Base-by-base conservation (phyloP, 2,888 invertebrate species). In the Callyntrura guangdongensis region DNA sequence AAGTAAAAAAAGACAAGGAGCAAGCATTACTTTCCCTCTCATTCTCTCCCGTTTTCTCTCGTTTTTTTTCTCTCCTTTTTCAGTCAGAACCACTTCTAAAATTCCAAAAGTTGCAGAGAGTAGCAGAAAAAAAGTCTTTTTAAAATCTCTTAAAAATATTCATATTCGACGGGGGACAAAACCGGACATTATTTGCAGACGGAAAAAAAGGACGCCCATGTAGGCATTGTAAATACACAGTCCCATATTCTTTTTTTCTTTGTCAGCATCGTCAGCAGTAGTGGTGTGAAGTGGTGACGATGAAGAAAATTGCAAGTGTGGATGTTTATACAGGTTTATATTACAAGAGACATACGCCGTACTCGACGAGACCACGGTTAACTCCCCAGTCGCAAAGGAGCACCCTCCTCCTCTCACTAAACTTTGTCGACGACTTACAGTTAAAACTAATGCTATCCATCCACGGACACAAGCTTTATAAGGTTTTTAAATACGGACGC, bases 161-260 rank as follows among this genome's bases (percentile, higher is more conserved):
- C 77, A 53, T 77, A 77, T 77, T 56, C 6, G 67, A n/a, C 25
- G 14, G 12, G 14, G 25, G 1, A 67, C 67, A 67, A 27, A 90
- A 82, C 79, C 9, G 72, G 82, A 85, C 90, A 86, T 90, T 86
- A 90, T 69, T 81, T 82, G 82, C 86, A 90, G 82, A 90, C 86
- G 90, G 90, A 81, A 74, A 56, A n/a, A 9, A 67, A 67, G 27
- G 67, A 67, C 14, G 6, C 36, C 36, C 36, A 36, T 36, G 6
- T 36, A 2, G 36, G 6, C 36, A 36, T 36, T 6, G 9, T 27
- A 27, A 4, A 36, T 6, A 27, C 9, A 27, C 27, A 22, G 8
- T 27, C 77, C 17, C 77, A 77, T 49, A 64, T 11, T 53, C 53
- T 53, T 27, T 27, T 27, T 11, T 27, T 14, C 0, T 14, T n/a